Base-by-base conservation (phyloP, 2,797 vertebrate genomes). In the Phalloptychus januarius region DNA sequence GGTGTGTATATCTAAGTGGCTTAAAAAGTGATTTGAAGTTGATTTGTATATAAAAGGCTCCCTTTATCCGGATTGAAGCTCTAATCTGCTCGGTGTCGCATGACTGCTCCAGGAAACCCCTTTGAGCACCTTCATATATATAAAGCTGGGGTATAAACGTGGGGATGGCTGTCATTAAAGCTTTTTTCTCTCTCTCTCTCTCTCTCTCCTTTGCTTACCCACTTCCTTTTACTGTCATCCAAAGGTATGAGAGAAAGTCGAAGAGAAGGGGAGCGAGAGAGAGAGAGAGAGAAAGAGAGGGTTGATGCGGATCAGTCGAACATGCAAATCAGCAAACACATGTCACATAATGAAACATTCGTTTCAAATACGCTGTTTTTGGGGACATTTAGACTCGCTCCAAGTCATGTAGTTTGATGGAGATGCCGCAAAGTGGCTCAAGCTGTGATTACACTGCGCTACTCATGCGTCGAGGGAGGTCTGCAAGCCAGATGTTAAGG, bases 1-100 rank as follows among this genome's bases (percentile, higher is more conserved):
- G 94, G 95, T 94, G 95, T 96, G 95, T 96, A 96, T 95, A 94
- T 96, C 94, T 96, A 96, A 96, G 96, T 96, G 96, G 96, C 95
- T 96, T 96, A 96, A 96, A 96, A 97, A 96, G 95, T 96, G 96
- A 96, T 96, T 96, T 96, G 95, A 96, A 96, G 96, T 96, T 96
- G 96, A 97, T 96, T 97, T 97, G 96, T 96, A 95, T 96, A 96
- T 96, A 97, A 97, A 96, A 96, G 95, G 94, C 94, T 90, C 94
- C 92, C 95, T 96, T 96, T 96, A 97, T 96, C 96, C 95, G 96
- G 96, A 97, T 97, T 96, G 95, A 81, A 90, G 88, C 88, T 94
- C 93, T 96, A 97, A 97, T 97, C 96, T 96, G 94, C 96, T 96
- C 94, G 91, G 95, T 95, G 95, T 95, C 94, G 96, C 96, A 95